phyloP scores from a whole-genome alignment of 2,888 invertebrate species.

The Vesta saturnalis region DNA sequence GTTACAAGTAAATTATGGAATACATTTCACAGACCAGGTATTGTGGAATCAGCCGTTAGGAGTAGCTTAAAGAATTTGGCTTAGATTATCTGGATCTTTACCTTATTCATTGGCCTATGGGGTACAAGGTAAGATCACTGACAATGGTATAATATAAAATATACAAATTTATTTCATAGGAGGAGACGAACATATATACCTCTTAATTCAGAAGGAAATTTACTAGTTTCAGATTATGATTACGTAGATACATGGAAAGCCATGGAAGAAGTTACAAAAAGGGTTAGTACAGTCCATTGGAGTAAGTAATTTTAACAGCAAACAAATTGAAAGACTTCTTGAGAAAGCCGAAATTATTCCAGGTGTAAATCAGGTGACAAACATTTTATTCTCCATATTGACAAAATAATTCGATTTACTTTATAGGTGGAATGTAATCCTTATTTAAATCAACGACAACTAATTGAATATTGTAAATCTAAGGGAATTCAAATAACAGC shows the following conservation, averaged over 20 bases:
- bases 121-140: conserved; percentile 72
- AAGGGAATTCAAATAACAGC: conserved; percentile 77
- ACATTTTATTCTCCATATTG: too few relatives aligned
- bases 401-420: too few relatives aligned
- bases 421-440: conserved; percentile 82
- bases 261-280: conserved; percentile 77
- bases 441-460: conserved; percentile 75
- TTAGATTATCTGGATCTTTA: conserved; percentile 87
- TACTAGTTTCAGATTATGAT: conserved; percentile 72
- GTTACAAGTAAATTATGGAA: conserved; percentile 77
- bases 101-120: conserved; percentile 93
- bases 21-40: conserved; percentile 73
- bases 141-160: not conserved
- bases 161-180: conserved; percentile 66
- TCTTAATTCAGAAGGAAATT: conserved; percentile 65
- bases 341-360: conserved; percentile 73
- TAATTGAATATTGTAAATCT: conserved; percentile 75
- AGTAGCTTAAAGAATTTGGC: conserved; percentile 76
- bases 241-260: conserved; percentile 82
- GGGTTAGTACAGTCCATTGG: conserved; percentile 83
- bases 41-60: conserved; percentile 77
- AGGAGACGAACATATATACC: conserved; percentile 67
- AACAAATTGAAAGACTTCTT: conserved; percentile 77
- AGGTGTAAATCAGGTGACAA: conserved; percentile 67
- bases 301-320: too few relatives aligned